Evolutionary conservation across 2,797 vertebrate genomes (phyloP), one percentile per base, ranked within the genome.

Genomic region (Galagoides demidoff): DNA sequence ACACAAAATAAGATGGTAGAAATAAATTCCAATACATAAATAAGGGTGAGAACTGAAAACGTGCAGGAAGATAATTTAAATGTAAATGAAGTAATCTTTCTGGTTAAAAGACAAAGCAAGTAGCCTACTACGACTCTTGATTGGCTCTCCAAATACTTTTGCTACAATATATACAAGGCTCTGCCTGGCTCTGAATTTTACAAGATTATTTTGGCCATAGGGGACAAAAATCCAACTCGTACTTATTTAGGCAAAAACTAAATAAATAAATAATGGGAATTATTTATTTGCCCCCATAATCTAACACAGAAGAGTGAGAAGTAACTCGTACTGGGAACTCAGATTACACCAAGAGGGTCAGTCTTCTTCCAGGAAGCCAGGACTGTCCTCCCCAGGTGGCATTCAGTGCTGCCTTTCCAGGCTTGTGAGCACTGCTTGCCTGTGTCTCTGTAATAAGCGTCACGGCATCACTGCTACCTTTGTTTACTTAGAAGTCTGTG

Each of bases 211-310:
- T 86, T 61, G 49, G 66, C 45, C 59, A 3, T 81, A 85, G 77
- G 27, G 49, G 29, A 83, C 1, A 88, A 89, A 95, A 96, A 76
- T 84, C n/a, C 9, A 89, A 89, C 31, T 81, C 59, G 78, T 92
- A 87, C 37, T 77, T 87, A 19, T 49, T 91, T 39, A n/a, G 31
- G 27, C 52, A 68, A 29, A 76, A 90, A 95, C 55, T 16, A 52
- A 52, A 52, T 16, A 52, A 52, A 52, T 52, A 52, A 52, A 52
- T 49, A 52, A 19, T 16, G 1, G 10, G 10, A 7, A 37, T 37
- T 55, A 39, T 87, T 92, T 68, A 77, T 83, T 85, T 68, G 37
- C 8, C 78, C 66, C 71, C 39, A 57, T 49, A 66, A 66, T 85
- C 37, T 23, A 64, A 59, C 31, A 87, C 3, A 27, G 37, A 34